phyloP scores from a whole-genome alignment of 1,140 invertebrate genomes.

The Lamellibrachia luymesi region DNA sequence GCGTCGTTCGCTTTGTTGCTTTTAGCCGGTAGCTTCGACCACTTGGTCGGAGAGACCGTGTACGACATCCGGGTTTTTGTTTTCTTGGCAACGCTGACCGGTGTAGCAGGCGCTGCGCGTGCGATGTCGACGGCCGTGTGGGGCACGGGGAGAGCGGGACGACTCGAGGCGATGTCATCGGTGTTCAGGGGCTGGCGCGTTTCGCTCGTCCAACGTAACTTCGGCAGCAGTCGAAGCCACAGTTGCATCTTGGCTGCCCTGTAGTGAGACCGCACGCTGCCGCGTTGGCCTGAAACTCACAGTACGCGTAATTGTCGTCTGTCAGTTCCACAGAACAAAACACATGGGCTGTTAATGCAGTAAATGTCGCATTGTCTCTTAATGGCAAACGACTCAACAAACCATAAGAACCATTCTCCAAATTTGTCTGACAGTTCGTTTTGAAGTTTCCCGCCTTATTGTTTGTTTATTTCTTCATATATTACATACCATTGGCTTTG shows the following conservation, averaged over 20 bases:
- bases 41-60: constrained; percentile 7
- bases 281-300: constrained; percentile 30
- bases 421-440: too few species aligned
- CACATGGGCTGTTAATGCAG: not conserved
- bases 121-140: constrained; percentile 46
- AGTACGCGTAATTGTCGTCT: too few species aligned
- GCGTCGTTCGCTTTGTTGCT: not conserved
- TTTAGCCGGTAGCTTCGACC: not conserved
- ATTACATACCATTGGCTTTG: too few species aligned
- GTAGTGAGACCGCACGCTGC: constrained; percentile 82
- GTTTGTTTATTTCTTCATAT: too few species aligned
- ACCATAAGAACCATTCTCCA: too few species aligned
- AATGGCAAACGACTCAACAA: too few species aligned
- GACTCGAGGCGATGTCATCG: constrained; percentile 36
- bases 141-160: constrained; percentile 33
- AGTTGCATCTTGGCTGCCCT: constrained; percentile 91
- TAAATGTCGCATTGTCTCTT: too few species aligned
- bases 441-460: too few species aligned
- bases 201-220: constrained; percentile 81
- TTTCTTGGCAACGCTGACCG: constrained; percentile 26
- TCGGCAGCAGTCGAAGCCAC: constrained; percentile 92
- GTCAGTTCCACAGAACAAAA: not conserved
- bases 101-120: constrained; percentile 51
- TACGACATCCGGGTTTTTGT: not conserved
- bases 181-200: constrained; percentile 81